These are phyloP conservation scores for Eulemur mongoz DNA, from an alignment of 2,797 vertebrate species.

Conservation along the genomic window DNA sequence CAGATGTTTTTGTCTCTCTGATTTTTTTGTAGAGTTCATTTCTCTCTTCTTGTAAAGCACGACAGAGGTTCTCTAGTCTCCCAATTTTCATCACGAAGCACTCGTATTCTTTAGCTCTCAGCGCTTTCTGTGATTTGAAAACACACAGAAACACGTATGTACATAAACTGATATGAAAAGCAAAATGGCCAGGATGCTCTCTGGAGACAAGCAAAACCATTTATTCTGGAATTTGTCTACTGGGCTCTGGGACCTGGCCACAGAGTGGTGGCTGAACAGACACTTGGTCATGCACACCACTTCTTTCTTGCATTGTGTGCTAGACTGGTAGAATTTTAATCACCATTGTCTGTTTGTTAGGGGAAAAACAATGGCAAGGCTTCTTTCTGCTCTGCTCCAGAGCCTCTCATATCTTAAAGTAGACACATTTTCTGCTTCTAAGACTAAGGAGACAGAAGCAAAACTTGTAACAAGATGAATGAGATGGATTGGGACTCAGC, in stretches of 20 bases:
- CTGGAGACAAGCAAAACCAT: neutral
- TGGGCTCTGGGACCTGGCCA: neutral
- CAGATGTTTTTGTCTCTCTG: constrained; percentile 87
- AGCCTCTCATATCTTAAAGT: neutral
- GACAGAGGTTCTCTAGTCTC: constrained; percentile 94
- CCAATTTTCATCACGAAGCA: constrained; percentile 94
- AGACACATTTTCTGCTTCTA: neutral
- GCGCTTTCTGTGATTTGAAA: constrained; percentile 88
- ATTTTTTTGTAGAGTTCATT: constrained; percentile 93
- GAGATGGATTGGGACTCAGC: neutral
- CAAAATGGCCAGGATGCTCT: neutral
- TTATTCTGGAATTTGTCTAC: neutral
- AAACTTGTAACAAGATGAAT: neutral
- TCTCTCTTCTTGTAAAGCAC: constrained; percentile 94
- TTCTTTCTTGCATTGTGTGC: neutral
- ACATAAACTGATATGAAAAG: neutral
- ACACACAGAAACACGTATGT: neutral
- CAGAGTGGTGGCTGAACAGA: neutral
- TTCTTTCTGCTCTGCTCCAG: neutral
- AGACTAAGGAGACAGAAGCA: neutral
- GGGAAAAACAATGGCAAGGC: neutral
- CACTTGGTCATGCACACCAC: neutral
- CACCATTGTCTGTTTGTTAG: neutral
- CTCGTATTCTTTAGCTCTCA: constrained; percentile 93
- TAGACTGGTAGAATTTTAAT: constrained; percentile 26